Evolutionary conservation across 2,797 vertebrate genomes (phyloP).

Genomic region (Chloroceryle inda): DNA sequence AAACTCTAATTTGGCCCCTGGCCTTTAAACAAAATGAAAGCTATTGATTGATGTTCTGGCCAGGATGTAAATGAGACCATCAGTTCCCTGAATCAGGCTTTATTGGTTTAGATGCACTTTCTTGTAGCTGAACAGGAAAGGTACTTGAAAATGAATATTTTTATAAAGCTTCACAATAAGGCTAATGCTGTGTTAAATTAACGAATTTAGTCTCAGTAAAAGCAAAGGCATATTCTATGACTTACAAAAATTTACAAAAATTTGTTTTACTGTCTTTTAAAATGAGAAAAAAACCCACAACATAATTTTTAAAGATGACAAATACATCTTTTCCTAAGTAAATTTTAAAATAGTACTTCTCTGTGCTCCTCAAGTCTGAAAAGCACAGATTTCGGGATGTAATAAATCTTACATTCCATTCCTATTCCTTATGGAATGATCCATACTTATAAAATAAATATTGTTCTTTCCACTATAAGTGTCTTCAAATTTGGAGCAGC

Average conservation of each 20-base stretch:
- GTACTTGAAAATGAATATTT: constrained; percentile 12
- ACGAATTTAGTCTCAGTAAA: constrained; percentile 17
- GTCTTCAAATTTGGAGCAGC: not conserved
- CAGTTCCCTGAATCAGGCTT: constrained; percentile 63
- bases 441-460: not conserved
- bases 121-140: constrained; percentile 38
- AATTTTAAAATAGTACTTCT: not conserved
- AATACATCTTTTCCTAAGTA: not conserved
- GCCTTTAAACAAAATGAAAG: constrained; percentile 79
- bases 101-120: constrained; percentile 73
- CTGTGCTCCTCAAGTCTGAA: not conserved
- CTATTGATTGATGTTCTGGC: constrained; percentile 75
- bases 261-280: not conserved
- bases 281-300: not conserved
- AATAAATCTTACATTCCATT: not conserved
- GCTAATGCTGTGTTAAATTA: constrained; percentile 43
- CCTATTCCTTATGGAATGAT: not conserved
- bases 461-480: not conserved
- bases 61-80: constrained; percentile 67
- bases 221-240: not conserved
- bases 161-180: constrained; percentile 13
- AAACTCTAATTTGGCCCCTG: constrained; percentile 77
- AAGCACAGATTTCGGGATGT: not conserved
- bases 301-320: not conserved
- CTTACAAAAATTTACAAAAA: not conserved